Conservation (phyloP, 2,797 vertebrate genomes). For the Sebastes itinus region DNA sequence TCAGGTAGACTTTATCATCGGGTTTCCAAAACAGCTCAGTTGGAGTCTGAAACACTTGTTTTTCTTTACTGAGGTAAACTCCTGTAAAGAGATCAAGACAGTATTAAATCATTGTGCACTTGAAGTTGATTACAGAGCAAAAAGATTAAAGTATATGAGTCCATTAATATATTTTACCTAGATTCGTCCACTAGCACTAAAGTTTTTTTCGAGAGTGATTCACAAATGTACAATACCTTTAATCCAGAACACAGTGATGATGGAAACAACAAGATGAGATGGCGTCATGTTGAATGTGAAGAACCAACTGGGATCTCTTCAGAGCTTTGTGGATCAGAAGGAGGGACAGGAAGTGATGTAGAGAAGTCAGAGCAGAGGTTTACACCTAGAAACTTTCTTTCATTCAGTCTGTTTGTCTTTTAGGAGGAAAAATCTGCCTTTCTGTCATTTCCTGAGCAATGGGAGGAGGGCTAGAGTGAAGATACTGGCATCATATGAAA, state of each 20-base stretch:
- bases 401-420: too few species aligned
- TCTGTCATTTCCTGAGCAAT: too few species aligned
- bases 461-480: too few species aligned
- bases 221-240: background rate
- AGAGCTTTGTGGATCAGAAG: background rate
- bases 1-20: conserved; percentile 3
- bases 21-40: background rate
- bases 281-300: background rate
- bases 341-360: conserved; percentile 21
- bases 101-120: background rate
- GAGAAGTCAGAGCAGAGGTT: background rate
- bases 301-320: background rate
- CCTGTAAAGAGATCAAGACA: conserved; percentile 16
- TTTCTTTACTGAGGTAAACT: conserved; percentile 27
- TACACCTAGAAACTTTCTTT: rapidly evolving
- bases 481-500: too few species aligned
- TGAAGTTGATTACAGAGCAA: background rate
- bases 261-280: background rate
- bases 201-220: too few species aligned
- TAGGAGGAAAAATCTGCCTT: too few species aligned
- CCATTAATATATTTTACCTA: background rate
- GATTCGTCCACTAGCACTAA: background rate
- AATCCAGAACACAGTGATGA: background rate
- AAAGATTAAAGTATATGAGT: rapidly evolving
- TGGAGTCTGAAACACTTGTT: conserved; percentile 51